Evolutionary conservation across 1,140 invertebrate genomes (phyloP).

Genomic region (Musca vetustissima): DNA sequence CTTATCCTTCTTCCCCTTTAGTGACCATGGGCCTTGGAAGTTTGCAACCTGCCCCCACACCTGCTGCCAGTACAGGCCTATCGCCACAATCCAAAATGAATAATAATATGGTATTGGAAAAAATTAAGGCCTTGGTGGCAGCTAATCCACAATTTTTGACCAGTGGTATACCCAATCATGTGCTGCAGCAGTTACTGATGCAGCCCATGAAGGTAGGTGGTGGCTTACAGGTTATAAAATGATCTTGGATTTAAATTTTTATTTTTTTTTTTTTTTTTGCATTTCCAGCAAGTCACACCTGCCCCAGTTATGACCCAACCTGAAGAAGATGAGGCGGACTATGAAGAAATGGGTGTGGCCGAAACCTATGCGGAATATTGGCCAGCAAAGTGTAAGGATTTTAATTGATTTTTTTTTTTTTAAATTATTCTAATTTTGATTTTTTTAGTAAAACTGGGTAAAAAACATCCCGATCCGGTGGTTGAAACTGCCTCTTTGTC

Average conservation of each 20-base stretch:
- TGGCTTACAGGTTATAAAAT: no score
- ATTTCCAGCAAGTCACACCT: conserved; percentile 14
- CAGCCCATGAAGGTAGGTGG: conserved; percentile 38
- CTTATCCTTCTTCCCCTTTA: conserved; percentile 6
- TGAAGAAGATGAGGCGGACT: conserved; percentile 88
- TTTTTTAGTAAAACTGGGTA: conserved; percentile 83
- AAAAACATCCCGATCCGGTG: conserved; percentile 97
- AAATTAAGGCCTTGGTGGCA: conserved; percentile 47
- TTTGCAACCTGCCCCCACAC: conserved; percentile 57
- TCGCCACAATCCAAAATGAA: conserved; percentile 46
- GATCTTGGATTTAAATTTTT: conserved; percentile 42
- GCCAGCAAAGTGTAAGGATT: conserved; percentile 83
- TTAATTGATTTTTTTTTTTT: neutral
- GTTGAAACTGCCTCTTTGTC: conserved; percentile 98
- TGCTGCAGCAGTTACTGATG: conserved; percentile 56
- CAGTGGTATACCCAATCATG: conserved; percentile 53
- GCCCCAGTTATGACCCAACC: conserved; percentile 33
- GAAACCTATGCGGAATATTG: conserved; percentile 98
- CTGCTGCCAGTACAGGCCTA: conserved; percentile 56
- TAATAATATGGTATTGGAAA: conserved; percentile 53
- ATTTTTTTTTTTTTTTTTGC: neutral
- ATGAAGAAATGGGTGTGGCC: conserved; percentile 95
- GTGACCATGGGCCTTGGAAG: conserved; percentile 47
- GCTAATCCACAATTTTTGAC: conserved; percentile 52
- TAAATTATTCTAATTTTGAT: conserved; percentile 12